Conservation (phyloP, 2,797 vertebrate genomes). For the Sebastolobus altivelis region DNA sequence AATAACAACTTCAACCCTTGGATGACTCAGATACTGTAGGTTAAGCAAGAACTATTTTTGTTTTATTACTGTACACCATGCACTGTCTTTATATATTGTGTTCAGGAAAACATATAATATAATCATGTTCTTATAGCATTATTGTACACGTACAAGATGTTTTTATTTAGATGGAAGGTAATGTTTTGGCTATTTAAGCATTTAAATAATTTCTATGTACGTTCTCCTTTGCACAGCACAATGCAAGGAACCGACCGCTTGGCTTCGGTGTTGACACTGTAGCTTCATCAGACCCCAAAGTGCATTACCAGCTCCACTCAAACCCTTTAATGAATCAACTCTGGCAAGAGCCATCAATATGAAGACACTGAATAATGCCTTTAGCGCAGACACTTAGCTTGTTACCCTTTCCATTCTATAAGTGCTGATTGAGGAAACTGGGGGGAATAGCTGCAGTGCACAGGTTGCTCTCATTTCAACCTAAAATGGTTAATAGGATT, state of each 20-base stretch:
- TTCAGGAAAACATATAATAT: background rate
- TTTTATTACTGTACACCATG: constrained; percentile 28
- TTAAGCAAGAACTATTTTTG: background rate
- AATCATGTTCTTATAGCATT: background rate
- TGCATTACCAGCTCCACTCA: constrained; percentile 78
- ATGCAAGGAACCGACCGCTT: constrained; percentile 37
- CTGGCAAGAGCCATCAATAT: constrained; percentile 80
- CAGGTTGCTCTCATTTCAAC: constrained; percentile 48
- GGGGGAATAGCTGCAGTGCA: constrained; percentile 53
- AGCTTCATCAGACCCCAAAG: constrained; percentile 73
- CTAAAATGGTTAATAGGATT: constrained; percentile 37
- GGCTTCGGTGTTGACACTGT: constrained; percentile 46
- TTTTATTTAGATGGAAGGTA: background rate
- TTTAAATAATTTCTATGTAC: background rate
- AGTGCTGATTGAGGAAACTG: constrained; percentile 77
- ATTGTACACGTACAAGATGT: background rate
- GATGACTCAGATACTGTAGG: constrained; percentile 38
- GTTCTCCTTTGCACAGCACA: background rate
- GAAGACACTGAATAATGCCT: constrained; percentile 81
- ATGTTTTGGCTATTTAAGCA: background rate
- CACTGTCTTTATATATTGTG: background rate
- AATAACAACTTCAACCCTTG: constrained; percentile 20
- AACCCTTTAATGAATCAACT: constrained; percentile 83
- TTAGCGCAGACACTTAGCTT: constrained; percentile 73
- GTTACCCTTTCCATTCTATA: constrained; percentile 69